Percentiles rank a stretch among this genome's conserved stretches.
Evolutionary conservation across 2,113 vertebrate genomes (phyloP).

Genomic region (Pteropus alecto): DNA sequence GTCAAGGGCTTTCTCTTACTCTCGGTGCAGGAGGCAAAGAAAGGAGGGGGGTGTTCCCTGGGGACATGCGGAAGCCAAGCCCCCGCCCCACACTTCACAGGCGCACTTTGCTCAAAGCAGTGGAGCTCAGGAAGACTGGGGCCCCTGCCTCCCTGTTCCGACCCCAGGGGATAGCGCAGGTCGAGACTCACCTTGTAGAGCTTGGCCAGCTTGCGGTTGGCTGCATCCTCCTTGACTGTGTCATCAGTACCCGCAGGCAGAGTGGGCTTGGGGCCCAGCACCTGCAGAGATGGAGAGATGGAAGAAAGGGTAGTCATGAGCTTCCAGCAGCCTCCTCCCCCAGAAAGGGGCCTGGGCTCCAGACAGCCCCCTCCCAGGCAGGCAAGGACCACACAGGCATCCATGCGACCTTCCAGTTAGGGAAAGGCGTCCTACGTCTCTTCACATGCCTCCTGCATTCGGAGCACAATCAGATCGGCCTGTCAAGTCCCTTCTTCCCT

Average conservation of each 20-base stretch:
- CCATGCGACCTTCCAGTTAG: rapidly evolving
- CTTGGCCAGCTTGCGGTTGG: conserved; percentile 94
- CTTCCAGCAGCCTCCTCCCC: not conserved
- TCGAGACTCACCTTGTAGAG: conserved; percentile 92
- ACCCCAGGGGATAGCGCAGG: not conserved
- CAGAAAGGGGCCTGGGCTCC: not conserved
- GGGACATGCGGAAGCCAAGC: rapidly evolving
- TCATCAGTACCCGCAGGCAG: conserved; percentile 86
- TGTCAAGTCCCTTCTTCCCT: not conserved
- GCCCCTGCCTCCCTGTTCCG: not conserved
- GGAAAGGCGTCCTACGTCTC: not conserved
- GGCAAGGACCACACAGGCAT: not conserved
- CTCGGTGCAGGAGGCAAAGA: not conserved
- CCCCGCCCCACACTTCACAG: not conserved
- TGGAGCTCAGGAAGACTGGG: not conserved
- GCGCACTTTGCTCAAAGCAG: not conserved
- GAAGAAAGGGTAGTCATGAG: not conserved
- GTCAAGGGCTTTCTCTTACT: rapidly evolving
- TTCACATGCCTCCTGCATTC: rapidly evolving
- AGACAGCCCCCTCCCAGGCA: not conserved
- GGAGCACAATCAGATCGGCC: not conserved
- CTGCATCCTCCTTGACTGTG: conserved; percentile 87
- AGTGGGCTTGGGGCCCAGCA: conserved; percentile 92
- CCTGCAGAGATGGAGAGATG: conserved; percentile 76
- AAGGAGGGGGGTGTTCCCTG: rapidly evolving